These are phyloP conservation scores for Ondatra zibethicus DNA, from an alignment of 2,113 vertebrate genomes.

Conservation along the genomic window DNA sequence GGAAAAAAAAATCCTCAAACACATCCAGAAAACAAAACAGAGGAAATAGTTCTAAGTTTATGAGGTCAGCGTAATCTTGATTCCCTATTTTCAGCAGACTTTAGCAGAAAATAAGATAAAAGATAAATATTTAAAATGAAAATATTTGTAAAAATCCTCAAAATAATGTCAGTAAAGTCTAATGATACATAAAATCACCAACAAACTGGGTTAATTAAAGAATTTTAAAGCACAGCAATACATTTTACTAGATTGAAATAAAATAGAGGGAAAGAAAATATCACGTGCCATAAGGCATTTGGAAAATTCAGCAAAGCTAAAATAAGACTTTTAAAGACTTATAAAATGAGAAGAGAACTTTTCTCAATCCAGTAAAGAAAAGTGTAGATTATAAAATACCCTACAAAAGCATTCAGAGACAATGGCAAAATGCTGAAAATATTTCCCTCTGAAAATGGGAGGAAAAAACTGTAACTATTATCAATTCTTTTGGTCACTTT, in stretches of 20 bases:
- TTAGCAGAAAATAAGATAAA: constrained; percentile 19
- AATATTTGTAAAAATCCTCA: neutral
- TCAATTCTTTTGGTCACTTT: neutral
- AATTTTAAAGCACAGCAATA: neutral
- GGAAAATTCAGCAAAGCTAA: neutral
- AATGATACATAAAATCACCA: constrained; percentile 10
- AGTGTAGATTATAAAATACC: neutral
- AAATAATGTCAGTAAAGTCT: constrained; percentile 2
- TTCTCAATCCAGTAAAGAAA: neutral
- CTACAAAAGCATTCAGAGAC: neutral
- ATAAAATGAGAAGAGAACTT: neutral
- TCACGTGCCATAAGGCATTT: neutral
- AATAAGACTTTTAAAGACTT: neutral
- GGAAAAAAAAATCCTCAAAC: neutral
- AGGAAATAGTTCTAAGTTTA: constrained; percentile 24
- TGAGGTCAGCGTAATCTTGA: constrained; percentile 23
- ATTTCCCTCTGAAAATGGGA: neutral
- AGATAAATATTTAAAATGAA: neutral
- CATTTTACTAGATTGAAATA: neutral
- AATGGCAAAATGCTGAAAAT: neutral
- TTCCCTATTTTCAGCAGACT: neutral
- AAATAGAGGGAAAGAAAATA: neutral
- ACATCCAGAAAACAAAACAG: neutral
- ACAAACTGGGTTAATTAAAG: constrained; percentile 2
- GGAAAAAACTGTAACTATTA: neutral